These are phyloP conservation scores for Tenthredo distinguenda DNA, from an alignment of 2,888 invertebrate species.

Conservation along the genomic window DNA sequence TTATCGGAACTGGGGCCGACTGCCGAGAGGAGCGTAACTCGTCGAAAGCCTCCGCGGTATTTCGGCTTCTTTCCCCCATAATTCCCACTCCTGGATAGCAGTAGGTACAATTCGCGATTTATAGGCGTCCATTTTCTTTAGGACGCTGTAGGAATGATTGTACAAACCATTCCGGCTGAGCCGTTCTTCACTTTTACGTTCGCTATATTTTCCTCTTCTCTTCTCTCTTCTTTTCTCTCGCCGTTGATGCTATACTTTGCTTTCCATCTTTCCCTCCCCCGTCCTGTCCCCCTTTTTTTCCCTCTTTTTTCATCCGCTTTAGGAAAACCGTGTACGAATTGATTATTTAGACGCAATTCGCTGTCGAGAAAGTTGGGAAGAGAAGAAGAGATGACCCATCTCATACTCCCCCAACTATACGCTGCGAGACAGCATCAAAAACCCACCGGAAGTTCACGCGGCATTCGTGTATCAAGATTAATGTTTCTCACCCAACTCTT, in stretches of 20 bases:
- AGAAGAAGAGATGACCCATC: conserved; percentile 5
- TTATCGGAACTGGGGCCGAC: conserved; percentile 25
- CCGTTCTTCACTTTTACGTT: conserved; percentile 66
- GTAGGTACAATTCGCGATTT: conserved; percentile 48
- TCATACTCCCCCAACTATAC: background rate
- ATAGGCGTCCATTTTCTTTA: conserved; percentile 46
- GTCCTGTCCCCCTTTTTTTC: background rate
- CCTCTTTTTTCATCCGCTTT: background rate
- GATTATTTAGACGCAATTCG: conserved; percentile 64
- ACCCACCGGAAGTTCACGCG: background rate
- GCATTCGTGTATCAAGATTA: conserved; percentile 38
- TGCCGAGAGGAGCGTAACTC: conserved; percentile 38
- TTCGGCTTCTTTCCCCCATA: conserved; percentile 39
- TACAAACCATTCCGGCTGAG: conserved; percentile 52
- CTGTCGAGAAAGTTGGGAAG: background rate
- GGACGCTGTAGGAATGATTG: conserved; percentile 48
- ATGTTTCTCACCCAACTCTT: conserved; percentile 3
- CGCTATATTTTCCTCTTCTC: conserved; percentile 60
- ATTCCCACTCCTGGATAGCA: conserved; percentile 25
- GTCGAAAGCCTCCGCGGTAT: conserved; percentile 41
- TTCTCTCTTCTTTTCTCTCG: background rate
- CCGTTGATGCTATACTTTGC: no score
- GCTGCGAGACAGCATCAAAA: background rate
- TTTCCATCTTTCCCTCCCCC: background rate
- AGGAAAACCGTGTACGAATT: conserved; percentile 53